Percentiles rank a stretch among this genome's conserved stretches.
These are phyloP conservation scores for Alouatta palliata DNA, from an alignment of 2,113 vertebrate genomes.

Conservation along the genomic window DNA sequence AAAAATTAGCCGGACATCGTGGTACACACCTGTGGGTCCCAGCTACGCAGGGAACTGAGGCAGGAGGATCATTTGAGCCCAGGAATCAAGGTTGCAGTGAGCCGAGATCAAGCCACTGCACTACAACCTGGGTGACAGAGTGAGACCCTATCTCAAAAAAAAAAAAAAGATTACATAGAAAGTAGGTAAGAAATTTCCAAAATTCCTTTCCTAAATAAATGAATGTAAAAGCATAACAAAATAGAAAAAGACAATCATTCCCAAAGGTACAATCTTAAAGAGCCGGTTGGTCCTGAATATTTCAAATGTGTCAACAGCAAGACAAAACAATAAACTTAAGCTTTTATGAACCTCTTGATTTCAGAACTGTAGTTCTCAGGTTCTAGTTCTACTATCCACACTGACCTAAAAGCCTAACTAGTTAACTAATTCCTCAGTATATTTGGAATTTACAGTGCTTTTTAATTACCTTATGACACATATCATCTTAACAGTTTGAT, in stretches of 20 bases:
- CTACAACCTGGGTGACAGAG: no score
- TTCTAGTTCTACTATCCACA: background rate
- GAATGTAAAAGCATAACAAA: background rate
- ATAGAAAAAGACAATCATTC: background rate
- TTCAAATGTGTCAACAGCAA: background rate
- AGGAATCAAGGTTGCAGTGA: no score
- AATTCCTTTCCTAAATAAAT: background rate
- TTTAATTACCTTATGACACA: background rate
- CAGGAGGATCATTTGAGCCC: no score
- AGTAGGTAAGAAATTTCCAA: background rate
- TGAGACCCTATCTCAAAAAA: no score
- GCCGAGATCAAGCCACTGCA: no score
- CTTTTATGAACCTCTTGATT: background rate
- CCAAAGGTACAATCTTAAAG: background rate
- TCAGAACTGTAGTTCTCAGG: background rate
- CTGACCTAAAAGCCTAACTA: background rate
- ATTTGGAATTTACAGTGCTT: background rate
- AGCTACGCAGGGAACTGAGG: no score
- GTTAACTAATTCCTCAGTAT: background rate
- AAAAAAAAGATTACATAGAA: background rate
- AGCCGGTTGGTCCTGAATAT: background rate
- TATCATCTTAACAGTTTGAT: background rate
- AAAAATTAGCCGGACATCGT: no score
- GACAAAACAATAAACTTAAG: background rate
- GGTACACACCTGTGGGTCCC: no score